phyloP scores from a whole-genome alignment of 2,113 vertebrate species.

The Pontoporia blainvillei region DNA sequence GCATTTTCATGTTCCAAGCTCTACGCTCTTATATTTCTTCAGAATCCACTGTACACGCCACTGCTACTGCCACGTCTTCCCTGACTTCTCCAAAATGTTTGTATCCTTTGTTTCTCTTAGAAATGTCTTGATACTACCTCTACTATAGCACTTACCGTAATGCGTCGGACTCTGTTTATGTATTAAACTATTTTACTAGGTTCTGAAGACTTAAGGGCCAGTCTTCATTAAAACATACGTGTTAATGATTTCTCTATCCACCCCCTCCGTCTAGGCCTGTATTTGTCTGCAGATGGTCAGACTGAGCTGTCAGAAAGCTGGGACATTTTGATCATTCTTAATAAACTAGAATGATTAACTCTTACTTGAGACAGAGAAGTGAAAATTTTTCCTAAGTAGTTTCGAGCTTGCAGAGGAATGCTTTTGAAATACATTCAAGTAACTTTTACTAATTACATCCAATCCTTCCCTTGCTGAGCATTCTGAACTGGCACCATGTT shows the following conservation, averaged over 20 bases:
- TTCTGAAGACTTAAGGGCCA: neutral
- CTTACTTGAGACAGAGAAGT: neutral
- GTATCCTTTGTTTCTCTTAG: neutral
- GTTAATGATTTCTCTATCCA: neutral
- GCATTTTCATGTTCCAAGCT: neutral
- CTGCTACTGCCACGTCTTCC: no score
- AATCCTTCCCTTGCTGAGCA: neutral
- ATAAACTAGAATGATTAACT: neutral
- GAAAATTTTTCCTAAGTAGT: neutral
- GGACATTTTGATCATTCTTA: neutral
- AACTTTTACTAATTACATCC: neutral
- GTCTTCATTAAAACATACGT: neutral
- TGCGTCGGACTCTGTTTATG: neutral
- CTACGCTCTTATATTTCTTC: neutral
- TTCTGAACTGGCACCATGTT: neutral
- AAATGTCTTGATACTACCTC: neutral
- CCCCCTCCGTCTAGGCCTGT: neutral
- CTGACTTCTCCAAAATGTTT: neutral
- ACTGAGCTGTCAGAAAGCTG: neutral
- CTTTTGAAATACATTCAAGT: neutral
- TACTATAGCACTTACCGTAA: neutral
- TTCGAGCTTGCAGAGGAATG: neutral
- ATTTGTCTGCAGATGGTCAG: neutral
- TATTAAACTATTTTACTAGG: neutral
- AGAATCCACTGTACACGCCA: fast-evolving